Base-by-base conservation (phyloP, 1,140 invertebrate species). In the Drosophila kikkawai region DNA sequence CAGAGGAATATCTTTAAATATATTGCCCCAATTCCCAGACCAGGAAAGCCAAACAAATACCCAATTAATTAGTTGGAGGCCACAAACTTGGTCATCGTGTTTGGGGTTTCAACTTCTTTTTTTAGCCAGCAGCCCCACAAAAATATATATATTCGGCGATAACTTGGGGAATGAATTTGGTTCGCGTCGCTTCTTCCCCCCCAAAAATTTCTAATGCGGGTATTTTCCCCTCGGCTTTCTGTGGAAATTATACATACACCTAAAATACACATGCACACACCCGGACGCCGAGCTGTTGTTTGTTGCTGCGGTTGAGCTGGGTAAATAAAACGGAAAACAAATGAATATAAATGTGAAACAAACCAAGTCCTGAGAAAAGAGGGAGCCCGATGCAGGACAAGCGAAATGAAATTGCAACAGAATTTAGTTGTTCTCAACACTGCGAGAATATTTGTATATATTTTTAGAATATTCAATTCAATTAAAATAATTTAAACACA, bases 321-420 rank as follows among this genome's bases (percentile, higher is more conserved):
- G 84, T 83, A 87, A 87, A 87, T 87, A 88, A 87, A 87, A 88
- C 84, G 79, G 60, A 88, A 87, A 87, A 88, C 83, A 87, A 87
- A 87, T 87, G 83, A 87, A 87, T 87, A 87, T 81, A 87, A 87
- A 87, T 87, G 83, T 75, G 83, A 87, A 87, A 77, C 86, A 87
- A 88, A 83, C 83, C 82, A 80, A 80, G 84, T 85, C 60, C 73
- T 42, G 64, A 55, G 48, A 17, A 53, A 37, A 32, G 57, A 60
- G 29, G 48, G n/a, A 44, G 19, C 17, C 39, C 37, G n/a, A 8
- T 44, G 39, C 51, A 50, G 51, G 41, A 36, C 55, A 63, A 74
- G 63, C 58, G 53, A 64, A 79, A 65, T 73, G 65, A 78, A 84
- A 66, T 60, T 74, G 63, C 79, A 69, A 66, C 60, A 47, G 70